A percentile compares a stretch with the other conserved stretches of the same genome.
phyloP scores from a whole-genome alignment of 2,113 vertebrate species.

The Petrocephalus zakoni region DNA sequence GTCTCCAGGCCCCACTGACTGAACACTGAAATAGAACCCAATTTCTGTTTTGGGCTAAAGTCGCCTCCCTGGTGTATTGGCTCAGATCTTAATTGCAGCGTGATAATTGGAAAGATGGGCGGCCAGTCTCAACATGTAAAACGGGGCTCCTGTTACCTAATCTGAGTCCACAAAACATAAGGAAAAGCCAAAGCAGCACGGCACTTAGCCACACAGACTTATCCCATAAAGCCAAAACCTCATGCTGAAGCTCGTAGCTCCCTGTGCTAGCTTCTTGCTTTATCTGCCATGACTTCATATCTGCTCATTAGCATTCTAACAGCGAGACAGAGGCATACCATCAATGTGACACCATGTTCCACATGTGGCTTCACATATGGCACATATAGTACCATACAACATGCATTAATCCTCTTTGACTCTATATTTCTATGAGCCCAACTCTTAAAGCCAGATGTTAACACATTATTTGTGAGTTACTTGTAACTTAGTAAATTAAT shows the following conservation, averaged over 20 bases:
- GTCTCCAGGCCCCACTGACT: not conserved
- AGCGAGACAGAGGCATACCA: not conserved
- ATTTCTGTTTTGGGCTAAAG: not conserved
- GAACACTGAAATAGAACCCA: not conserved
- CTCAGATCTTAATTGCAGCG: not conserved
- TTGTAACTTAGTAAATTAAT: too few relatives aligned
- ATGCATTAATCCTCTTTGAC: not conserved
- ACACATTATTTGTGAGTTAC: too few relatives aligned
- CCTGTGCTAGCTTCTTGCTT: not conserved
- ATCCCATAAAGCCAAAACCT: not conserved
- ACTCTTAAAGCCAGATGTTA: not conserved
- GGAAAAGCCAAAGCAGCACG: not conserved
- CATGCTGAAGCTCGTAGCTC: not conserved
- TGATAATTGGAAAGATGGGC: not conserved
- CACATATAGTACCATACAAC: not conserved
- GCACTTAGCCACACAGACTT: not conserved
- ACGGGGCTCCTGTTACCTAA: not conserved
- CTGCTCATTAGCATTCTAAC: not conserved
- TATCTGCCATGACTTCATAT: not conserved
- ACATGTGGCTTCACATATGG: not conserved
- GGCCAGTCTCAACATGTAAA: slow-evolving; percentile 7
- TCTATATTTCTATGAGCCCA: not conserved
- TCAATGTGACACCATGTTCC: not conserved
- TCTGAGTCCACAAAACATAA: not conserved
- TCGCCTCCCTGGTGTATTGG: not conserved